A percentile compares a stretch with the other conserved stretches of the same genome.
phyloP scores from a whole-genome alignment of 2,113 vertebrate species.

The Heterocephalus glaber region DNA sequence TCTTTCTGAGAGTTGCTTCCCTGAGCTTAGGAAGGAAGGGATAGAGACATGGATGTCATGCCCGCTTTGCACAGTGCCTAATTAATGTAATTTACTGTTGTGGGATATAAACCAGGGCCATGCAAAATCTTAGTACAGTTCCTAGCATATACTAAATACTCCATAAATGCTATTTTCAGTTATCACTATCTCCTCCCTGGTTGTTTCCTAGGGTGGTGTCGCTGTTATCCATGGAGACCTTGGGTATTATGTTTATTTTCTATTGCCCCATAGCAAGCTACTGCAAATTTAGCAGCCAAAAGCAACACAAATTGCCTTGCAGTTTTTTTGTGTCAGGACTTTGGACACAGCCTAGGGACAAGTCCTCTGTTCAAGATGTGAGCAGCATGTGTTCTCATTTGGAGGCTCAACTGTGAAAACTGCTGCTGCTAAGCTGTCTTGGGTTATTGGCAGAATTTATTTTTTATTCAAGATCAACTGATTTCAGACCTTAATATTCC shows the following conservation, averaged over 20 bases:
- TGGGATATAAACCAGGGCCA: neutral
- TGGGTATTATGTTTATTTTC: neutral
- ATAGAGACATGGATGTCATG: neutral
- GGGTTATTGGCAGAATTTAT: neutral
- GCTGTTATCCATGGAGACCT: neutral
- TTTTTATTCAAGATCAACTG: neutral
- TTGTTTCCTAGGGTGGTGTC: neutral
- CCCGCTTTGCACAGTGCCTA: neutral
- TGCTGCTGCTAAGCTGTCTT: neutral
- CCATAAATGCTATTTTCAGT: neutral
- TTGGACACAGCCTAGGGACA: neutral
- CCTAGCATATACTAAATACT: neutral
- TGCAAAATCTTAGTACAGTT: neutral
- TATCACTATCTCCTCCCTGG: neutral
- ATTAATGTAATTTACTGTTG: neutral
- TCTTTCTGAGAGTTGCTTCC: constrained; percentile 6
- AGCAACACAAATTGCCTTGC: neutral
- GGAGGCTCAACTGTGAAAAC: neutral
- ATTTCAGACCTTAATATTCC: neutral
- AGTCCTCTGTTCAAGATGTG: neutral
- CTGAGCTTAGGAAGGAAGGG: neutral
- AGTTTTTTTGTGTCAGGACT: neutral
- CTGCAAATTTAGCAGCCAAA: neutral
- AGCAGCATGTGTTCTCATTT: neutral
- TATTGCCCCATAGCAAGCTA: neutral